Evolutionary conservation across 2,888 invertebrate genomes (phyloP), one percentile per base, ranked within the genome.

Genomic region (Cephus spinipes): DNA sequence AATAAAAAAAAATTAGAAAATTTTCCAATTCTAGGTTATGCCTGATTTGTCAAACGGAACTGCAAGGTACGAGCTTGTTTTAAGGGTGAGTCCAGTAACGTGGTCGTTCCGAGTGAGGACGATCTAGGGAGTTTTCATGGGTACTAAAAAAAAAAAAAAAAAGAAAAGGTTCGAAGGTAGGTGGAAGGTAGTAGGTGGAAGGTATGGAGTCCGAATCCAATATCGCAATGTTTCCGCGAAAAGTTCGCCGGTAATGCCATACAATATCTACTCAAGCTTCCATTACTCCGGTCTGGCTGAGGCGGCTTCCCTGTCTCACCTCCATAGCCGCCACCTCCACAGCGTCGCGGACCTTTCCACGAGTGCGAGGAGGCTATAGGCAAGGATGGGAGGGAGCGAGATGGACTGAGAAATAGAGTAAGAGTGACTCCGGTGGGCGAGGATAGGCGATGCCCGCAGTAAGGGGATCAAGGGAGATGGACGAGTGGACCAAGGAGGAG

Each of bases 201-300:
- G 23, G 55, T 9, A 23, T 9, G 23, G 55, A 55, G 34, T 12
- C 86, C 86, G 88, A 90, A 90, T 90, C 90, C 90, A 90, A 90
- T 90, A 90, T 90, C 85, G 89, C 90, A 87, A 89, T 90, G 90
- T 89, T 90, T 86, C 86, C 85, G 86, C 86, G 85, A 85, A 86
- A 90, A 90, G 90, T 90, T 90, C 88, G 86, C 88, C 87, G 83
- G 90, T 90, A 90, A 90, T 90, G 87, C 90, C 90, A 88, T 89
- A 89, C 89, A 89, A 90, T 90, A 90, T 90, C 89, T 89, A 88
- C 90, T 89, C 86, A 86, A 89, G 90, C 90, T 90, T 89, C 89
- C 89, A 90, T 90, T 90, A 89, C 89, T 90, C 88, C 88, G 89
- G 84, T 85, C 71, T 31, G 71, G 71, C 31, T 31, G 32, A 32